Percentiles rank a stretch among this genome's conserved stretches.
phyloP scores from a whole-genome alignment of 2,797 vertebrate genomes.

The Scarus forsteni region DNA sequence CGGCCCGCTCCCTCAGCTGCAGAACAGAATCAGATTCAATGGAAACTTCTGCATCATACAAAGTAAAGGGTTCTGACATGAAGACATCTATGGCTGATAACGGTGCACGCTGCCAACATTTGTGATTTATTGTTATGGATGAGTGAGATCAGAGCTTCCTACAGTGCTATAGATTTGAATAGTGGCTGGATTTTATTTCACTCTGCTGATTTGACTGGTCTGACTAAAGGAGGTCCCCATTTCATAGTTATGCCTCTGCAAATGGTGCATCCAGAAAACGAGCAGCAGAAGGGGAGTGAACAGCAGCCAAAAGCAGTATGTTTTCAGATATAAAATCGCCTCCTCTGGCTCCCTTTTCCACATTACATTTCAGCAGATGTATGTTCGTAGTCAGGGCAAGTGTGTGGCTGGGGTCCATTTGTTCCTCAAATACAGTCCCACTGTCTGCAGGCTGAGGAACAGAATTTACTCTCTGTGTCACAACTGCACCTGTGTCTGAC shows the following conservation, averaged over 20 bases:
- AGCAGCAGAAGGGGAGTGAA: slow-evolving; percentile 26
- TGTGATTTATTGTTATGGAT: slow-evolving; percentile 41
- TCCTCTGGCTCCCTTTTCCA: slow-evolving; percentile 31
- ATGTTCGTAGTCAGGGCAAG: slow-evolving; percentile 13
- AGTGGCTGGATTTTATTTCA: slow-evolving; percentile 51
- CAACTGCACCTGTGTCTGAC: neutral
- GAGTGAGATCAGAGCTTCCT: slow-evolving; percentile 50
- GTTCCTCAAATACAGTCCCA: slow-evolving; percentile 13
- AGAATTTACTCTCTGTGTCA: too few species aligned
- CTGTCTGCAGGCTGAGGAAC: neutral
- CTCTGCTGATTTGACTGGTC: slow-evolving; percentile 50
- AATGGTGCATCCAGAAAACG: slow-evolving; percentile 36
- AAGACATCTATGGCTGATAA: slow-evolving; percentile 49
- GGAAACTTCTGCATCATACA: slow-evolving; percentile 71
- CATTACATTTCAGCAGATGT: slow-evolving; percentile 46
- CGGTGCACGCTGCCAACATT: slow-evolving; percentile 43
- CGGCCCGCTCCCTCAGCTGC: slow-evolving; percentile 53
- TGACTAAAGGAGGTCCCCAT: slow-evolving; percentile 35
- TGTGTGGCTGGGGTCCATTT: slow-evolving; percentile 12
- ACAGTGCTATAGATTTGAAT: slow-evolving; percentile 40
- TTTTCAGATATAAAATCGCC: slow-evolving; percentile 63
- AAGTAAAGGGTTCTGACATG: slow-evolving; percentile 54
- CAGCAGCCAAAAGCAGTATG: slow-evolving; percentile 48
- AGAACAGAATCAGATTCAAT: slow-evolving; percentile 75
- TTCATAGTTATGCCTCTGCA: slow-evolving; percentile 55